These are phyloP conservation scores for Amphiduros pacificus DNA, from an alignment of 2,888 invertebrate species.

Conservation along the genomic window DNA sequence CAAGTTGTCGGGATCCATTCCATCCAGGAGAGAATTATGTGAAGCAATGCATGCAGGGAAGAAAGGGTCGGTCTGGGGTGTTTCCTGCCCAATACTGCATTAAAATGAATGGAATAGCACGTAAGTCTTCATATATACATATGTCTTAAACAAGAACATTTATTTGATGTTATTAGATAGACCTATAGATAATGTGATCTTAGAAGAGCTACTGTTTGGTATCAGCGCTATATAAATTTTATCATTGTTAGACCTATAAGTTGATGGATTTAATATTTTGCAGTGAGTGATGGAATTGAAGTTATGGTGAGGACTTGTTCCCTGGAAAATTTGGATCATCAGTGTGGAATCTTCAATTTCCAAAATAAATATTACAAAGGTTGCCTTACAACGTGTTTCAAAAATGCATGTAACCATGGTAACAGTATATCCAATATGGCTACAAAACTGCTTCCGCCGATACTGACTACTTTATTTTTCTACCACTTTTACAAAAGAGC, in stretches of 20 bases:
- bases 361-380: conserved; percentile 61
- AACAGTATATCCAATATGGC: too few species aligned
- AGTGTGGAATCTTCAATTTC: conserved; percentile 63
- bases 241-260: too few species aligned
- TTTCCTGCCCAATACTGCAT: conserved; percentile 65
- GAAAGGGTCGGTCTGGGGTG: conserved; percentile 60
- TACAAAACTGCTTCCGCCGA: too few species aligned
- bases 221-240: too few species aligned
- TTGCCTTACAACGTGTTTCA: conserved; percentile 63
- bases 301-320: conserved; percentile 63
- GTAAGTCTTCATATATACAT: conserved; percentile 46
- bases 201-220: too few species aligned
- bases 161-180: not conserved
- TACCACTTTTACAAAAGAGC: too few species aligned
- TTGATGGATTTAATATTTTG: too few species aligned
- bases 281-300: conserved; percentile 56
- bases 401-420: conserved; percentile 62
- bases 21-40: conserved; percentile 60
- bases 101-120: conserved; percentile 63
- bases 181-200: too few species aligned
- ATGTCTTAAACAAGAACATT: not conserved
- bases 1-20: conserved; percentile 63
- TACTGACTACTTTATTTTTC: too few species aligned
- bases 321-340: conserved; percentile 63
- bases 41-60: conserved; percentile 62